Conservation (phyloP, 2,888 invertebrate species). For the Ganaspis brasiliensis region DNA sequence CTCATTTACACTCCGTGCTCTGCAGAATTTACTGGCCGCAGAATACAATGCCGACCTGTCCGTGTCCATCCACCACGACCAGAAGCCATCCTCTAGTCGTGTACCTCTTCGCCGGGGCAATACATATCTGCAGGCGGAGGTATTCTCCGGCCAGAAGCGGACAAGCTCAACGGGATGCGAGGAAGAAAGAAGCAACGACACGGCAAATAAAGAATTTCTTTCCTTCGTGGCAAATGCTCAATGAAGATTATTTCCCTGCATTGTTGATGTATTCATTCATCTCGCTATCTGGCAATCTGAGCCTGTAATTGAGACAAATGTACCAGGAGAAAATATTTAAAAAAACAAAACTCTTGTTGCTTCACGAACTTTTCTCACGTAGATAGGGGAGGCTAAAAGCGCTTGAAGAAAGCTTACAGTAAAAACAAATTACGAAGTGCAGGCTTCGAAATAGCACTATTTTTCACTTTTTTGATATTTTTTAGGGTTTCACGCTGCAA, state of each 20-base stretch:
- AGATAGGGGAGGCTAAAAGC: too few species aligned
- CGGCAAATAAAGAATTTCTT: slow-evolving; percentile 34
- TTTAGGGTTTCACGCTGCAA: too few species aligned
- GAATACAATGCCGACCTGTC: slow-evolving; percentile 80
- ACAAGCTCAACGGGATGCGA: slow-evolving; percentile 1
- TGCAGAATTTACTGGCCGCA: slow-evolving; percentile 78
- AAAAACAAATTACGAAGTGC: too few species aligned
- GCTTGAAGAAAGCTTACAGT: too few species aligned
- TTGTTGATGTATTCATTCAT: slow-evolving; percentile 32
- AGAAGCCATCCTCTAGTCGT: slow-evolving; percentile 71
- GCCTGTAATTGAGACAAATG: not conserved
- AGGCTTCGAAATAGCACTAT: too few species aligned
- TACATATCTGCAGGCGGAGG: slow-evolving; percentile 67
- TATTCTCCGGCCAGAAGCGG: slow-evolving; percentile 48
- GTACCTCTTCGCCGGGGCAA: slow-evolving; percentile 72
- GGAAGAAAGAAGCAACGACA: not conserved
- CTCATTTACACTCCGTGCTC: slow-evolving; percentile 79
- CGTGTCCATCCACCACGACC: slow-evolving; percentile 78
- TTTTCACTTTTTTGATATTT: too few species aligned
- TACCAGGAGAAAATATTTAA: too few species aligned
- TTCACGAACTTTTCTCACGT: too few species aligned
- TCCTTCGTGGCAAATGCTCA: slow-evolving; percentile 38
- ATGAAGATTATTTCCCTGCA: slow-evolving; percentile 32
- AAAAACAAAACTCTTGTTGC: too few species aligned
- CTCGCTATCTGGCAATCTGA: not conserved